These are phyloP conservation scores for Ophonus ardosiacus DNA, from an alignment of 2,888 invertebrate genomes.

Conservation along the genomic window DNA sequence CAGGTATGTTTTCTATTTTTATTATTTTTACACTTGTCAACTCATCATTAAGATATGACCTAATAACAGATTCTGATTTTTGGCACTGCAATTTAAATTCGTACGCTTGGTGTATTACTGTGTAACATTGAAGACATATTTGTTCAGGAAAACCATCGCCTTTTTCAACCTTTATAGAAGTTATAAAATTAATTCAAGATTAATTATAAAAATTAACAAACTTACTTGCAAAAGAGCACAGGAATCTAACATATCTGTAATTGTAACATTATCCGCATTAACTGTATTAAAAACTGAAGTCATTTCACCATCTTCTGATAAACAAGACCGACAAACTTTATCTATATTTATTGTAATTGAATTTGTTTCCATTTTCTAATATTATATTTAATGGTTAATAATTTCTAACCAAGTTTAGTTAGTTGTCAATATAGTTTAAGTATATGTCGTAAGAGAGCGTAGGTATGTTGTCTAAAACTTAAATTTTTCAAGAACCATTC, in stretches of 20 bases:
- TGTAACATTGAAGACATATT: slow-evolving; percentile 76
- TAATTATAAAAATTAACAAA: background rate
- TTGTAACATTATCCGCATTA: slow-evolving; percentile 72
- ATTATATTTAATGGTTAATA: slow-evolving; percentile 7
- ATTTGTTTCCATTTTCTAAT: slow-evolving; percentile 36
- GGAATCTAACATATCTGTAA: slow-evolving; percentile 75
- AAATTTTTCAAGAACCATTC: background rate
- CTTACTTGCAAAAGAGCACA: slow-evolving; percentile 76
- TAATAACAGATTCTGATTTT: slow-evolving; percentile 75
- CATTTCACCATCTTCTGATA: slow-evolving; percentile 74
- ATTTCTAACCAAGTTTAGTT: slow-evolving; percentile 22
- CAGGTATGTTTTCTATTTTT: slow-evolving; percentile 50
- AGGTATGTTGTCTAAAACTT: slow-evolving; percentile 41
- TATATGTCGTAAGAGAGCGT: slow-evolving; percentile 11
- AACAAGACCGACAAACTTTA: slow-evolving; percentile 76
- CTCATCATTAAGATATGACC: slow-evolving; percentile 70
- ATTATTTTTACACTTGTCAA: slow-evolving; percentile 54
- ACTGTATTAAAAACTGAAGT: slow-evolving; percentile 73
- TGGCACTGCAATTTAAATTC: slow-evolving; percentile 77
- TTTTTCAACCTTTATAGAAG: slow-evolving; percentile 69
- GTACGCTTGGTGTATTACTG: slow-evolving; percentile 75
- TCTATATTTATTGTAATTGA: slow-evolving; percentile 70
- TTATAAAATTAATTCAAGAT: background rate
- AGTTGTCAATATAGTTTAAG: slow-evolving; percentile 35
- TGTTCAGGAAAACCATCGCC: slow-evolving; percentile 76